Conservation (phyloP, 2,113 vertebrate genomes). For the Crotophaga sulcirostris region DNA sequence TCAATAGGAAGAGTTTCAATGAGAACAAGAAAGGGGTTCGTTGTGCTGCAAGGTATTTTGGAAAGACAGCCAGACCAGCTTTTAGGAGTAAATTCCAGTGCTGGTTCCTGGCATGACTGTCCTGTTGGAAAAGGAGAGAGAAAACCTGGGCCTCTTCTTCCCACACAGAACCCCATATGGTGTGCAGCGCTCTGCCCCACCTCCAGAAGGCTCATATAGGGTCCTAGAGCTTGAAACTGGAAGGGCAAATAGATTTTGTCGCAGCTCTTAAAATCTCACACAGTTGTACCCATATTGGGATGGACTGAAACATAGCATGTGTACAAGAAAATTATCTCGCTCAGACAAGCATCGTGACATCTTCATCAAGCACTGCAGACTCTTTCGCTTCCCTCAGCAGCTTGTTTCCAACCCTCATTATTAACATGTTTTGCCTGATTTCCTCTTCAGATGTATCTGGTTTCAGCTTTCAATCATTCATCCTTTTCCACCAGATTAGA, state of each 20-base stretch:
- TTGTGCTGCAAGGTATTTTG: background rate
- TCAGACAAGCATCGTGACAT: background rate
- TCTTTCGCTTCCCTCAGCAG: background rate
- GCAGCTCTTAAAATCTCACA: background rate
- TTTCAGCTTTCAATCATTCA: slow-evolving; percentile 24
- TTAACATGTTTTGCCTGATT: slow-evolving; percentile 1
- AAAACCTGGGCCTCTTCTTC: background rate
- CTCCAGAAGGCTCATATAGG: background rate
- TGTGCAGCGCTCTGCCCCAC: accelerated
- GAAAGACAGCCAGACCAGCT: background rate
- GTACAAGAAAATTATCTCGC: background rate
- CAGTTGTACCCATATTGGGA: background rate
- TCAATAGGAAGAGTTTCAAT: background rate
- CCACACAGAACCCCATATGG: background rate
- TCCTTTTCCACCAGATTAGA: slow-evolving; percentile 19
- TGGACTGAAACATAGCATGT: background rate
- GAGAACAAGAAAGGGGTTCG: background rate
- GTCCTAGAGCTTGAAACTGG: background rate
- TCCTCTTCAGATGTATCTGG: slow-evolving; percentile 7
- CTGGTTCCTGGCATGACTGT: background rate
- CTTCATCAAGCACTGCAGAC: background rate
- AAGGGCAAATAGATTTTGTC: background rate
- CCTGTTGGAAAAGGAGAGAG: background rate
- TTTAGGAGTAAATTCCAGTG: background rate
- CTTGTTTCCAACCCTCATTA: background rate